Conservation (phyloP, 1,140 invertebrate species). For the Bombus fervidus region DNA sequence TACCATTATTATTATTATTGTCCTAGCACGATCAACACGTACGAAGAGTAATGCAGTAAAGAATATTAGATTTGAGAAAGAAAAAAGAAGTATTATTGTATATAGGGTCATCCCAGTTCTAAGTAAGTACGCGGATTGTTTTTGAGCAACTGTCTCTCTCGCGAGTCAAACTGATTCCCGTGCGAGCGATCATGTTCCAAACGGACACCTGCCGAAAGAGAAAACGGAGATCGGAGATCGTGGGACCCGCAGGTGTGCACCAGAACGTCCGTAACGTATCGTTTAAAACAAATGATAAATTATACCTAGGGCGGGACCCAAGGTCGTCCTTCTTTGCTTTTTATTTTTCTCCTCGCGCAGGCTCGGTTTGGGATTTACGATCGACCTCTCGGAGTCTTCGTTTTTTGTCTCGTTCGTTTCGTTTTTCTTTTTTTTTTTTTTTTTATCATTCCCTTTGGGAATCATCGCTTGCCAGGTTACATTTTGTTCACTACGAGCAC, state of each 20-base stretch:
- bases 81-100: constrained; percentile 29
- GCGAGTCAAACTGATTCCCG: constrained; percentile 23
- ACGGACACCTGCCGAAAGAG: constrained; percentile 18
- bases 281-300: constrained; percentile 42
- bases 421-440: constrained; percentile 13
- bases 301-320: constrained; percentile 35
- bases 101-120: constrained; percentile 57
- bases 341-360: not conserved
- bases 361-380: constrained; percentile 26
- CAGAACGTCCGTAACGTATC: constrained; percentile 36
- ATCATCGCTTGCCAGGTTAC: constrained; percentile 32
- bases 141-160: constrained; percentile 62
- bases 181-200: constrained; percentile 19
- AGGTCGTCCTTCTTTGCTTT: constrained; percentile 2
- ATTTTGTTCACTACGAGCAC: constrained; percentile 30
- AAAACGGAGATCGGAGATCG: constrained; percentile 10
- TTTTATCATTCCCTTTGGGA: constrained; percentile 33
- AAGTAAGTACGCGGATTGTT: constrained; percentile 41
- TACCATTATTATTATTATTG: constrained; percentile 44
- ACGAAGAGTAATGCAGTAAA: constrained; percentile 26
- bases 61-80: constrained; percentile 18
- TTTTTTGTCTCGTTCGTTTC: constrained; percentile 27
- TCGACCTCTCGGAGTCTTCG: constrained; percentile 28
- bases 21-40: constrained; percentile 46
- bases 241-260: constrained; percentile 35